A percentile compares a stretch with the other conserved stretches of the same genome.
Evolutionary conservation across 2,888 invertebrate species (phyloP).

Genomic region (Toxonevra muliebris): DNA sequence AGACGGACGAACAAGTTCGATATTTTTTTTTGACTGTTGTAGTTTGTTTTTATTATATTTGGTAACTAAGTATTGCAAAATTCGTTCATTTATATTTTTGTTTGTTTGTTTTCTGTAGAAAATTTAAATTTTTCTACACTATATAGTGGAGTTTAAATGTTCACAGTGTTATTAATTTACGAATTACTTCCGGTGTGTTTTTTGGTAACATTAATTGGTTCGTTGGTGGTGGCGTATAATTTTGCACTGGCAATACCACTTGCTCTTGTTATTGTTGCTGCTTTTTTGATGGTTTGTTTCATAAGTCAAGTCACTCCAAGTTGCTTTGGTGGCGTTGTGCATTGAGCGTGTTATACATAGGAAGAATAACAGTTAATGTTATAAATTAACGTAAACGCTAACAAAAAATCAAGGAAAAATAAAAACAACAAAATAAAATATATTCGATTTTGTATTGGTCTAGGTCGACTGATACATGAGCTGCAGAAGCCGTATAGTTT

Average conservation of each 20-base stretch:
- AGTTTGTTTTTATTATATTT: too few relatives aligned
- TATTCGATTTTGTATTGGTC: too few relatives aligned
- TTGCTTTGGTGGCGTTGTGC: not conserved
- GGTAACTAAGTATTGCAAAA: too few relatives aligned
- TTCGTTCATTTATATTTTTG: too few relatives aligned
- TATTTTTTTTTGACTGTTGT: too few relatives aligned
- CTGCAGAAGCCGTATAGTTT: not conserved
- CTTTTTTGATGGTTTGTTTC: constrained; percentile 9
- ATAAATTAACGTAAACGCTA: constrained; percentile 41
- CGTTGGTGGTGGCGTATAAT: constrained; percentile 8
- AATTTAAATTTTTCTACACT: too few relatives aligned
- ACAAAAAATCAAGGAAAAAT: not conserved
- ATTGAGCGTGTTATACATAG: constrained; percentile 20
- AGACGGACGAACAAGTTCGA: too few relatives aligned
- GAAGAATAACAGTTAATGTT: constrained; percentile 43
- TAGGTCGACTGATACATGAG: too few relatives aligned
- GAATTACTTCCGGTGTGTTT: constrained; percentile 50
- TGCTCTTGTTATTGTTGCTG: constrained; percentile 10
- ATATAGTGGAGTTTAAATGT: too few relatives aligned
- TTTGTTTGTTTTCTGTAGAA: too few relatives aligned
- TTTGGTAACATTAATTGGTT: constrained; percentile 37
- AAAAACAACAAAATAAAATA: too few relatives aligned
- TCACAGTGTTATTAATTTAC: constrained; percentile 1
- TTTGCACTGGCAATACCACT: constrained; percentile 24
- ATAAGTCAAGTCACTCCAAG: not conserved